phyloP scores from a whole-genome alignment of 2,797 vertebrate genomes.

The Chromobotia macracanthus region DNA sequence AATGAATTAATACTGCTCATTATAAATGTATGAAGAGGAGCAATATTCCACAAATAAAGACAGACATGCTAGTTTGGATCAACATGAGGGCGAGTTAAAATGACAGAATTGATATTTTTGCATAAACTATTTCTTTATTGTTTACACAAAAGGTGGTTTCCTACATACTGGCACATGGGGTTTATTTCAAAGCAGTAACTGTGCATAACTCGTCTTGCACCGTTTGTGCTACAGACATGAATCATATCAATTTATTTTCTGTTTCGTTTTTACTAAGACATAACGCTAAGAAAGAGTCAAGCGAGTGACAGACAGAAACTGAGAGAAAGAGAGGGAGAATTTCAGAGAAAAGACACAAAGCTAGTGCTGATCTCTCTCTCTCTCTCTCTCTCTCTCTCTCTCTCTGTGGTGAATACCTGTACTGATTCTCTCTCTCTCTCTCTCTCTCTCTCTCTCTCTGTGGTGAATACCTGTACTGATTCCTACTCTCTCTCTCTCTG shows the following conservation, averaged over 20 bases:
- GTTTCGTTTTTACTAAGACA: not conserved
- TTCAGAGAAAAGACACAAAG: constrained; percentile 1
- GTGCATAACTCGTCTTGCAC: not conserved
- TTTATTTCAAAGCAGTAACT: not conserved
- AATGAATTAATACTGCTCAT: too few relatives aligned
- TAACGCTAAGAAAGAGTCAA: not conserved
- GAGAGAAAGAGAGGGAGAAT: not conserved
- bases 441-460: not conserved
- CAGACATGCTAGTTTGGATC: too few relatives aligned
- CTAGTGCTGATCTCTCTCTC: not conserved
- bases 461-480: not conserved
- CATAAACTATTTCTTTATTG: too few relatives aligned
- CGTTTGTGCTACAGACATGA: not conserved
- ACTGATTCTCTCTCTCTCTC: too few relatives aligned
- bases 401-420: not conserved
- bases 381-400: not conserved
- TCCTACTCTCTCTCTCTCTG: not conserved
- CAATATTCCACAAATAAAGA: too few relatives aligned
- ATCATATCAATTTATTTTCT: not conserved
- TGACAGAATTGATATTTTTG: too few relatives aligned
- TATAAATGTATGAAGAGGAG: too few relatives aligned
- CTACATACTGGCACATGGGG: not conserved
- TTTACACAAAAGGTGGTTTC: not conserved
- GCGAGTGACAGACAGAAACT: too few relatives aligned
- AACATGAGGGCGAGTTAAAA: too few relatives aligned